These are phyloP conservation scores for Malurus splendens DNA, from an alignment of 2,797 vertebrate species.

Conservation along the genomic window DNA sequence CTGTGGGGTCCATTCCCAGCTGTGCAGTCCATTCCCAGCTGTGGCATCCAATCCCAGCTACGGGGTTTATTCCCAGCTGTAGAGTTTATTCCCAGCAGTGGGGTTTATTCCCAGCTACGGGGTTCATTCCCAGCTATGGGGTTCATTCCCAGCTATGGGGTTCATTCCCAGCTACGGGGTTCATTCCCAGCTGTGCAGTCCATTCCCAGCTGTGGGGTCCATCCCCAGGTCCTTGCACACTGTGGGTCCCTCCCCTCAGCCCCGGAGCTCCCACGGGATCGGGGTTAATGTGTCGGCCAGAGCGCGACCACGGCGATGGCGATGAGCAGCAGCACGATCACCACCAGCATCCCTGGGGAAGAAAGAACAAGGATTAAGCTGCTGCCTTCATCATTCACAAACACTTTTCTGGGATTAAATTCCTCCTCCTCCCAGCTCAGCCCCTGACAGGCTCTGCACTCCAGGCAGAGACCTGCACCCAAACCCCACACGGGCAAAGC, in stretches of 20 bases:
- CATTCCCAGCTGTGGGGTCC: not conserved
- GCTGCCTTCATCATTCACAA: not conserved
- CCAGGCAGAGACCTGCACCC: fast-evolving
- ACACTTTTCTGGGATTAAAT: fast-evolving
- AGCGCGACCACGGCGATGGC: slow-evolving; percentile 87
- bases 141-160: not conserved
- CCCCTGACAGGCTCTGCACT: not conserved
- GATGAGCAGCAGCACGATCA: slow-evolving; percentile 90
- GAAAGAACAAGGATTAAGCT: not conserved
- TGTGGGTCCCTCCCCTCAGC: not conserved
- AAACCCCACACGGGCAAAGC: fast-evolving
- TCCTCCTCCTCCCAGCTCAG: not conserved
- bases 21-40: too few species aligned
- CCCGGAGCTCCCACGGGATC: fast-evolving
- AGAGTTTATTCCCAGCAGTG: too few species aligned
- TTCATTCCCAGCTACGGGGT: not conserved
- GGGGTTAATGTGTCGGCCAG: slow-evolving; percentile 78
- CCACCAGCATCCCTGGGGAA: slow-evolving; percentile 88
- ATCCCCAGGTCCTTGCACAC: not conserved
- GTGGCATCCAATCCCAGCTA: too few species aligned
- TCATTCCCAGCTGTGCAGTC: not conserved
- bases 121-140: too few species aligned
- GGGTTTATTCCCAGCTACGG: too few species aligned
- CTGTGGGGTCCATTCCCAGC: not conserved
- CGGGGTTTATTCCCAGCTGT: too few species aligned